These are phyloP conservation scores for Frankliniella intonsa DNA, from an alignment of 2,888 invertebrate genomes.

Conservation along the genomic window DNA sequence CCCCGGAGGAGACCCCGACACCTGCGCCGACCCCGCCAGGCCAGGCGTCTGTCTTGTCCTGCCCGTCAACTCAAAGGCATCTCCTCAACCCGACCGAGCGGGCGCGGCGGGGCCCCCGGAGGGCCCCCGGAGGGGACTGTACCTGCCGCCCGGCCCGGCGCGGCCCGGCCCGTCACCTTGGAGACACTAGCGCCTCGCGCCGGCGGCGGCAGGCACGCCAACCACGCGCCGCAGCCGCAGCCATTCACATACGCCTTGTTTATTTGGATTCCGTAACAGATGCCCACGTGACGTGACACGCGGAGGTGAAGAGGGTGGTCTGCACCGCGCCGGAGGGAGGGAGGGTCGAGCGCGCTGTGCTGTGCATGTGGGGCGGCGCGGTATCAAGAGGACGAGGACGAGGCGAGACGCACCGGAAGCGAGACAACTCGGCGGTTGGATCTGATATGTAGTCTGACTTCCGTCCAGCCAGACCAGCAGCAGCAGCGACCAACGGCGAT, in stretches of 20 bases:
- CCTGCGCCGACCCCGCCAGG: not conserved
- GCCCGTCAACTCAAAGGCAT: not conserved
- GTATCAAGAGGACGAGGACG: not conserved
- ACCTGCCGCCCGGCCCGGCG: not conserved
- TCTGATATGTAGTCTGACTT: no score
- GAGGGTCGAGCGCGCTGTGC: not conserved
- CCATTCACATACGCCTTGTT: constrained; percentile 12
- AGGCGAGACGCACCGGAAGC: no score
- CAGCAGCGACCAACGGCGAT: no score
- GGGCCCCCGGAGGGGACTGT: not conserved
- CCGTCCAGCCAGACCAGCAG: no score
- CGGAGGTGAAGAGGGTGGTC: not conserved
- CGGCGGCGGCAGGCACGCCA: constrained; percentile 17
- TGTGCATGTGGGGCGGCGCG: not conserved
- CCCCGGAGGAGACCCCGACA: not conserved
- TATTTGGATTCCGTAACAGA: constrained; percentile 18
- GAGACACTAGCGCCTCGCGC: constrained; percentile 1
- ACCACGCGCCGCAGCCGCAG: not conserved
- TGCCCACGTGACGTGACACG: not conserved
- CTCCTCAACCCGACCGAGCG: no score
- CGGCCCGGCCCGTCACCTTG: not conserved
- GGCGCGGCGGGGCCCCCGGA: no score
- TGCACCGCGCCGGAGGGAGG: not conserved
- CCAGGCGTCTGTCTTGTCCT: not conserved
- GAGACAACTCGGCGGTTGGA: no score